Percentiles rank a stretch among this genome's conserved stretches.
Evolutionary conservation across 2,113 vertebrate genomes (phyloP).

Genomic region (Penelope pileata): DNA sequence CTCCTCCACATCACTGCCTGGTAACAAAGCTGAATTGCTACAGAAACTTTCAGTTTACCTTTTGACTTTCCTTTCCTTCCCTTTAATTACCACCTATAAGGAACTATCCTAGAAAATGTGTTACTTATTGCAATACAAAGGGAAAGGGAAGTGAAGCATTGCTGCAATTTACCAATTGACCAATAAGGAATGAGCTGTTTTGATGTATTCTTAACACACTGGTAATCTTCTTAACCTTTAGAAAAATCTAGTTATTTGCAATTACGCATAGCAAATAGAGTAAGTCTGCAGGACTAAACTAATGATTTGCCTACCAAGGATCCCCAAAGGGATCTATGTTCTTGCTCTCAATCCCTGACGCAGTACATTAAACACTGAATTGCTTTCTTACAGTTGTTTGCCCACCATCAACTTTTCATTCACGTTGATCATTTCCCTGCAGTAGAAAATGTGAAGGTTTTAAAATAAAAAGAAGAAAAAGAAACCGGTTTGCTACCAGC

Average conservation of each 20-base stretch:
- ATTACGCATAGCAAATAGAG: neutral
- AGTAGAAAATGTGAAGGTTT: neutral
- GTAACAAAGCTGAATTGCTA: neutral
- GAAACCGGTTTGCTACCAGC: neutral
- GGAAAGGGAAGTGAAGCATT: neutral
- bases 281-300: neutral
- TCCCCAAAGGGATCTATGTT: neutral
- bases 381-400: neutral
- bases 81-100: neutral
- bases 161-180: neutral
- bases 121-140: neutral
- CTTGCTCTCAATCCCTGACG: neutral
- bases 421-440: neutral
- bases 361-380: neutral
- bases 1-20: neutral
- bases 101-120: neutral
- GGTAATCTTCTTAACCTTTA: neutral
- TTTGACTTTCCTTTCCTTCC: neutral
- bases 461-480: neutral
- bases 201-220: neutral
- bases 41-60: neutral
- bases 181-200: neutral
- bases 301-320: neutral
- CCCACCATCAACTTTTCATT: neutral
- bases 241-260: constrained; percentile 2